A percentile compares a stretch with the other conserved stretches of the same genome.
Evolutionary conservation across 2,888 invertebrate species (phyloP).

Genomic region (Diplazon laetatorius): DNA sequence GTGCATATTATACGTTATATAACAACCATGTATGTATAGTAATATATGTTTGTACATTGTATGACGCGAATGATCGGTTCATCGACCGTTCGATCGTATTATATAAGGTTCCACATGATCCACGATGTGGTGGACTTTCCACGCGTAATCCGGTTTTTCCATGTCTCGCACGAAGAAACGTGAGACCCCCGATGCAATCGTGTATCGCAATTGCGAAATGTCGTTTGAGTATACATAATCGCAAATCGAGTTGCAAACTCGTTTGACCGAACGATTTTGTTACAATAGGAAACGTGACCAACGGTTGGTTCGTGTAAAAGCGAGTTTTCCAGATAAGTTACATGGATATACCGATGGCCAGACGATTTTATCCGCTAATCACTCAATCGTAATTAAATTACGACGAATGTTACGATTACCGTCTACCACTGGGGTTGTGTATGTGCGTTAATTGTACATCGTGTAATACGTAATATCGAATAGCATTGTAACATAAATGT

Average conservation of each 20-base stretch:
- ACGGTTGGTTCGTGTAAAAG: conserved; percentile 25
- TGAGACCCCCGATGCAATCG: conserved; percentile 58
- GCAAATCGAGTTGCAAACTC: conserved; percentile 39
- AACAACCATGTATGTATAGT: too few relatives aligned
- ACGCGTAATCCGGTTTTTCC: conserved; percentile 57
- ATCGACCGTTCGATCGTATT: conserved; percentile 55
- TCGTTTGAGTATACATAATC: conserved; percentile 14
- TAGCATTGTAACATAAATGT: background rate
- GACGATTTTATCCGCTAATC: conserved; percentile 46
- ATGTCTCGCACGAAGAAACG: conserved; percentile 50
- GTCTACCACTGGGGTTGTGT: background rate
- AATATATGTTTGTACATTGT: too few relatives aligned
- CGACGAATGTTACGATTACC: conserved; percentile 8
- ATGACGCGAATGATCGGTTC: conserved; percentile 25
- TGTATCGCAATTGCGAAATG: conserved; percentile 63
- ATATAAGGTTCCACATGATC: conserved; percentile 34
- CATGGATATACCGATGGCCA: background rate
- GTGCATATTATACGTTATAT: too few relatives aligned
- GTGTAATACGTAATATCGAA: background rate
- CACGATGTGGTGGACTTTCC: conserved; percentile 26
- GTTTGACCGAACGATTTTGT: conserved; percentile 40
- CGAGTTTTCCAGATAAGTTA: conserved; percentile 35
- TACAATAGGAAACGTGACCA: background rate
- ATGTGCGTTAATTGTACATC: background rate
- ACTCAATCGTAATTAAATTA: conserved; percentile 56